Base-by-base conservation (phyloP, 2,113 vertebrate species). In the Oryzias woworae region DNA sequence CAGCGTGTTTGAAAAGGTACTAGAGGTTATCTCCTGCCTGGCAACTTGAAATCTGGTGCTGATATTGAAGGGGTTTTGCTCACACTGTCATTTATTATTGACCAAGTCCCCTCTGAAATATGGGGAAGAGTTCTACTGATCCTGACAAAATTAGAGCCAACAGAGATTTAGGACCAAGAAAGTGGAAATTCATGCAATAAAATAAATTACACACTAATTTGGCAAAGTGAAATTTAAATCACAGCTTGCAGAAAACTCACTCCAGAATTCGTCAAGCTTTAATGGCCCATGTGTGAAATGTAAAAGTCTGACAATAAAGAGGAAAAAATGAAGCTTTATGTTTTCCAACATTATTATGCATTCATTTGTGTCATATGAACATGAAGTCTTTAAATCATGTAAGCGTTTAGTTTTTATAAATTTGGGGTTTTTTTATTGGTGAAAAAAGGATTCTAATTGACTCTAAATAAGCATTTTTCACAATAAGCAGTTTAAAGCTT, bases 1-100 rank as follows among this genome's bases (percentile, higher is more conserved):
- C n/a, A 14, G 69, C 58, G 65, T 66, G 66, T 71, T 64, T 72
- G n/a, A 76, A 79, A 77, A 75, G 83, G 53, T 53, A 69, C 56
- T 47, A 36, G 71, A 71, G 74, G 71, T 78, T 77, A 82, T 84
- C 73, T 69, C 31, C 58, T 44, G 62, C 58, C 49, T 16, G 18
- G 52, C 52, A 51, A 44, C 43, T 1, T 72, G 83, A 75, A 86
- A 58, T 77, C 53, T 28, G 66, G 14, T 14, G 47, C 45, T 66
- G 69, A 84, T 78, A 74, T 74, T 75, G 57, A 64, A 78, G 68
- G 68, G 56, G 54, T 66, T 55, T 20, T 52, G 31, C 45, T 60
- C 61, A 68, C 76, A 60, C 28, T 61, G 28, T 12, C 1, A 16
- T 49, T 65, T 69, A 45, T 67, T 70, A 80, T 65, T 64, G 68